These are phyloP conservation scores for Diplazon laetatorius DNA, from an alignment of 2,888 invertebrate genomes.

Conservation along the genomic window DNA sequence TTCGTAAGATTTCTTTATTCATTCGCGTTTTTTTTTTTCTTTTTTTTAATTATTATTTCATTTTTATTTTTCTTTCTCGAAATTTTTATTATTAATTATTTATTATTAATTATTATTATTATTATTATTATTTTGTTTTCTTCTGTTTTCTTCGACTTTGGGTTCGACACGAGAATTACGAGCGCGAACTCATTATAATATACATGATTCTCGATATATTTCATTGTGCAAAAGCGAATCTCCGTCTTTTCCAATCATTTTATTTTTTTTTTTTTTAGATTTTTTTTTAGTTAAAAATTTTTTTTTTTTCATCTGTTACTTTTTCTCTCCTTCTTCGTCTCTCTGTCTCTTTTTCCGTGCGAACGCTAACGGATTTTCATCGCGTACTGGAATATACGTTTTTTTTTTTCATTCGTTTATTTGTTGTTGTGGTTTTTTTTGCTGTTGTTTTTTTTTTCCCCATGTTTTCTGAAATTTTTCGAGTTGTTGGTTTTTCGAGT, in stretches of 20 bases:
- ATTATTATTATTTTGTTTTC: not conserved
- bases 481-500: too few relatives aligned
- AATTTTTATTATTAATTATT: too few relatives aligned
- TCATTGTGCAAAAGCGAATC: conserved; percentile 65
- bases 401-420: too few relatives aligned
- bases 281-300: too few relatives aligned
- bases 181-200: conserved; percentile 57
- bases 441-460: conserved; percentile 44
- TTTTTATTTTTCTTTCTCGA: too few relatives aligned
- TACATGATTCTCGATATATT: conserved; percentile 59
- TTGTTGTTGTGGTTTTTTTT: too few relatives aligned
- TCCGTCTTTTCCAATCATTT: conserved; percentile 33
- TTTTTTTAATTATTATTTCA: too few relatives aligned
- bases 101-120: too few relatives aligned
- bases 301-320: too few relatives aligned
- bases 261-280: conserved; percentile 19
- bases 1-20: conserved; percentile 52
- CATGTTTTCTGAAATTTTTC: conserved; percentile 32
- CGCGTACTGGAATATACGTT: conserved; percentile 33
- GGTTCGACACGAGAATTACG: conserved; percentile 59
- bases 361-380: conserved; percentile 31
- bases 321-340: too few relatives aligned
- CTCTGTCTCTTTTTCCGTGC: conserved; percentile 35
- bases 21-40: too few relatives aligned
- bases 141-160: conserved; percentile 44